Percentiles rank a stretch among this genome's conserved stretches.
These are phyloP conservation scores for Silurus meridionalis DNA, from an alignment of 2,113 vertebrate species.

Conservation along the genomic window DNA sequence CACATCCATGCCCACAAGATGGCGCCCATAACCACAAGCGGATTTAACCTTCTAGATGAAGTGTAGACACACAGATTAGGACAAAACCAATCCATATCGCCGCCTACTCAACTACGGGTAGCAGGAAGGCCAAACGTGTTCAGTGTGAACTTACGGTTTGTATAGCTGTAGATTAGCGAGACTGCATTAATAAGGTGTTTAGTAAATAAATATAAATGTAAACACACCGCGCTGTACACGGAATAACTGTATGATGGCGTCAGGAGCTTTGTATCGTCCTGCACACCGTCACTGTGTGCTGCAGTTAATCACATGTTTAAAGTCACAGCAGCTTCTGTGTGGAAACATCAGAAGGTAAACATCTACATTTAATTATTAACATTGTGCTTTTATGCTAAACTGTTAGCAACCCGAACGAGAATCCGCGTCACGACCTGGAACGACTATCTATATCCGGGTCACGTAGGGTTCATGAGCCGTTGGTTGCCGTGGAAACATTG, in stretches of 20 bases:
- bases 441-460: neutral
- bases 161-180: too few species aligned
- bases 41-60: neutral
- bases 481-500: neutral
- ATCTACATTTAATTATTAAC: neutral
- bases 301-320: constrained; percentile 46
- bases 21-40: too few species aligned
- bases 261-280: constrained; percentile 53
- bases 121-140: constrained; percentile 48
- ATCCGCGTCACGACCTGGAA: neutral
- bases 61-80: neutral
- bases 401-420: neutral
- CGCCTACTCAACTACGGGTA: constrained; percentile 61
- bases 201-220: too few species aligned
- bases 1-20: too few species aligned
- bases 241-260: constrained; percentile 55
- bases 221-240: neutral
- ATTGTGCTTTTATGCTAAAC: neutral
- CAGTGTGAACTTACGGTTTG: neutral
- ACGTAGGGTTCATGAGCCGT: neutral
- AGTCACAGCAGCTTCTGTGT: constrained; percentile 25
- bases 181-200: too few species aligned
- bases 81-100: neutral
- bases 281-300: constrained; percentile 51
- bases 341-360: constrained; percentile 64